Percentiles rank a stretch among this genome's conserved stretches.
These are phyloP conservation scores for Acridotheres tristis DNA, from an alignment of 2,797 vertebrate genomes.

Conservation along the genomic window DNA sequence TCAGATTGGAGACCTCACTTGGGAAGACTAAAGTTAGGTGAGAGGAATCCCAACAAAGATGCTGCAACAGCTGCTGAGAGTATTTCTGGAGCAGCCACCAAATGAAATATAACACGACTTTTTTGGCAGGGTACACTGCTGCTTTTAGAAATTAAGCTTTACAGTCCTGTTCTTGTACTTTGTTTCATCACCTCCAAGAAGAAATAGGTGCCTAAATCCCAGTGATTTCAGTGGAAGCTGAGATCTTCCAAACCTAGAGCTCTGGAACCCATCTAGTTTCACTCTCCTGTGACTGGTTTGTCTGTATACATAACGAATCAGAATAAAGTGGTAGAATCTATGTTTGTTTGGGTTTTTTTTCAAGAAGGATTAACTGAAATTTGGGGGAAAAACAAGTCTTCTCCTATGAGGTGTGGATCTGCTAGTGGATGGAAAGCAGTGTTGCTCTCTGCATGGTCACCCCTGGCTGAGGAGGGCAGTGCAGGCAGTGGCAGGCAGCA, in stretches of 20 bases:
- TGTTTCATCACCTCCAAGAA: background rate
- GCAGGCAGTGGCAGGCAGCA: background rate
- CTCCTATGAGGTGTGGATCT: background rate
- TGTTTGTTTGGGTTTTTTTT: background rate
- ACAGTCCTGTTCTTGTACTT: background rate
- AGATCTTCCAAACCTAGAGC: background rate
- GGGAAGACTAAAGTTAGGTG: background rate
- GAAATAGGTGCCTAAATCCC: background rate
- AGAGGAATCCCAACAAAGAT: constrained; percentile 5
- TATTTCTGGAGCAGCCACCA: background rate
- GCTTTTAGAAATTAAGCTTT: background rate
- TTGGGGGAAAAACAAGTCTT: rapidly evolving
- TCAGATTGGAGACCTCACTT: background rate
- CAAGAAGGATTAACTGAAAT: background rate
- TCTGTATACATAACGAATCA: background rate
- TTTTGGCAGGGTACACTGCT: background rate
- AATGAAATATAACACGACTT: background rate
- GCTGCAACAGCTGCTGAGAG: constrained; percentile 1
- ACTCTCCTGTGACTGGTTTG: rapidly evolving
- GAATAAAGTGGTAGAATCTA: background rate
- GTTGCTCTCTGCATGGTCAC: background rate
- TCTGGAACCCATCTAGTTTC: background rate
- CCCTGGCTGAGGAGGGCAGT: rapidly evolving
- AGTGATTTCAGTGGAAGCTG: background rate
- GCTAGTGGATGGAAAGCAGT: background rate